These are phyloP conservation scores for Paradoxurus hermaphroditus DNA, from an alignment of 2,113 vertebrate genomes.

Conservation along the genomic window DNA sequence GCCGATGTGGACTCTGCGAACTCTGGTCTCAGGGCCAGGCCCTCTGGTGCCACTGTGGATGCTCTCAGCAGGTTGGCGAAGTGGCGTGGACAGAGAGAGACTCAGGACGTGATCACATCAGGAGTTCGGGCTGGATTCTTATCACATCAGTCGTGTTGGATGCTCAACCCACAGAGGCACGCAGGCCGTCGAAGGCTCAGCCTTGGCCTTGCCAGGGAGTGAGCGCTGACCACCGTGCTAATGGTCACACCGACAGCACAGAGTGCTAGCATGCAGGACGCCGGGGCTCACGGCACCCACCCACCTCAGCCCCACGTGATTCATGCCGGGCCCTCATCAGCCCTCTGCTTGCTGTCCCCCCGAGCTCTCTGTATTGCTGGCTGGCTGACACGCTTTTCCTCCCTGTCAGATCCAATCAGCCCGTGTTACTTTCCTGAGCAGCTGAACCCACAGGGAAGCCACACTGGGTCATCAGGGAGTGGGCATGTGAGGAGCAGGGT, in stretches of 20 bases:
- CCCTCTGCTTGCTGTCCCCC: background rate
- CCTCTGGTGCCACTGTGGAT: fast-evolving
- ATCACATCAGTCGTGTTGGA: background rate
- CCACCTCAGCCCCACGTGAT: background rate
- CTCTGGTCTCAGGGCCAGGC: background rate
- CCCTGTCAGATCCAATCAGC: conserved; percentile 31
- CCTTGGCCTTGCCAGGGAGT: background rate
- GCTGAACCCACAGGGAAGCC: background rate
- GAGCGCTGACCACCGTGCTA: background rate
- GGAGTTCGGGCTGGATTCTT: background rate
- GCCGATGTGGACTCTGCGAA: fast-evolving
- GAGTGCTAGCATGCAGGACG: fast-evolving
- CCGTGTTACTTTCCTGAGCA: background rate
- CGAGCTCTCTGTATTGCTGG: background rate
- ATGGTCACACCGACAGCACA: background rate
- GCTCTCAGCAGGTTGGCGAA: fast-evolving
- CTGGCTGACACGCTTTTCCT: background rate
- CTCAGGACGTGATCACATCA: fast-evolving
- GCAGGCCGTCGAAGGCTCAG: background rate
- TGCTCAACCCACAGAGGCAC: background rate
- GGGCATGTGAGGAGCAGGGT: background rate
- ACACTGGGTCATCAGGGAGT: background rate
- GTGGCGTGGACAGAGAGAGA: background rate
- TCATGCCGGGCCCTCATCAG: background rate
- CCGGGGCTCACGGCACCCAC: background rate